Percentiles rank a stretch among this genome's conserved stretches.
phyloP scores from a whole-genome alignment of 1,140 invertebrate species.

The Ganaspis sp. region DNA sequence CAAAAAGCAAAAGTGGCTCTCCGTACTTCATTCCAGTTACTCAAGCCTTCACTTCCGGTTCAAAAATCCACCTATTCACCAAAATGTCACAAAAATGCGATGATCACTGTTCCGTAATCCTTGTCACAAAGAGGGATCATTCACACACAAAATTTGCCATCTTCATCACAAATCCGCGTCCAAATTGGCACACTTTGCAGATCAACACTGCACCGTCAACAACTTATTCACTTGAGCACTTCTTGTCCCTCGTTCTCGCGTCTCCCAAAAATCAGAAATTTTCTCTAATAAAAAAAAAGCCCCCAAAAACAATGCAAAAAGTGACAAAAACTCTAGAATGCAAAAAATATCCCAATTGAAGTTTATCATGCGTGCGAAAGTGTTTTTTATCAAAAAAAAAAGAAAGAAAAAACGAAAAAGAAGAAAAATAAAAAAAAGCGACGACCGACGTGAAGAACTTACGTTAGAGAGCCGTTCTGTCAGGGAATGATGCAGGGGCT shows the following conservation, averaged over 20 bases:
- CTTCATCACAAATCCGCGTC: background rate
- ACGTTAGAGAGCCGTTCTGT: slow-evolving; percentile 96
- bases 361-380: background rate
- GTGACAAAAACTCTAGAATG: too few species aligned
- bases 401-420: background rate
- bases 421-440: slow-evolving; percentile 21
- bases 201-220: background rate
- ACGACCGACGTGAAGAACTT: slow-evolving; percentile 80
- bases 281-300: too few species aligned
- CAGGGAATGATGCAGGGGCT: slow-evolving; percentile 80
- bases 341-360: background rate
- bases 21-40: background rate
- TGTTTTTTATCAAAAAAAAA: background rate
- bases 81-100: background rate
- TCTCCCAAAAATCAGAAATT: background rate
- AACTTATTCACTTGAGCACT: background rate
- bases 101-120: background rate
- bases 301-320: too few species aligned
- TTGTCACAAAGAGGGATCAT: background rate
- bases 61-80: background rate
- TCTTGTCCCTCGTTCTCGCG: background rate
- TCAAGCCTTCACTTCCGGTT: background rate
- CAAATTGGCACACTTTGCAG: background rate
- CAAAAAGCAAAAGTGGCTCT: background rate
- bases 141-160: background rate